Evolutionary conservation across 2,797 vertebrate species (phyloP), one percentile per base, ranked within the genome.

Genomic region (Sternotherus odoratus): DNA sequence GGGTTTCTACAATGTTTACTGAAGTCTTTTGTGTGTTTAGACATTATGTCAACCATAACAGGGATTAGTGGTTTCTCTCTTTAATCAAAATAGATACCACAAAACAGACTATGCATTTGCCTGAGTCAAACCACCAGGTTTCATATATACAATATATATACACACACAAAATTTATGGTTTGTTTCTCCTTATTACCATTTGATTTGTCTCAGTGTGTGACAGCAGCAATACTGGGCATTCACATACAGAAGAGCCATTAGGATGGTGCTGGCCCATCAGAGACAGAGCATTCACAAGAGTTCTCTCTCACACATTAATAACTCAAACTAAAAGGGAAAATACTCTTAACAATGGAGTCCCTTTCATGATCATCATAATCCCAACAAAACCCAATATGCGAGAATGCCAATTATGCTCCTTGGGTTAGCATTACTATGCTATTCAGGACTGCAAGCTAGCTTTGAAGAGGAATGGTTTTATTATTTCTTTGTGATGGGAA

Each of bases 121-220:
- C 72, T 74, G 72, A 74, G 43, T 74, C 16, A 74, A 74, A 74
- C 72, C 72, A 74, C 72, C 13, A 4, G 7, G 72, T 28, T 74
- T 43, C 4, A 48, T 48, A 46, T 75, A 75, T 48, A 48, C 21
- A 19, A 26, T 30, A 46, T 6, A 75, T 48, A 75, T 10, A 12
- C 23, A 77, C n/a, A 26, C 17, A 74, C 80, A 39, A 88, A 83
- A 94, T 92, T 78, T 96, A 66, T 54, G 75, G 74, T 84, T 30
- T 93, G 23, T 11, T 69, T 24, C 91, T 28, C 46, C 74, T 53
- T 79, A 30, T 5, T 24, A 82, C 77, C 79, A 43, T 88, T 56
- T 82, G 46, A 50, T 51, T 86, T 12, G 81, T 85, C 21, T 90
- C 39, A 88, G 30, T 78, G 56, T 78, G 56, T 83, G 78, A 72